These are phyloP conservation scores for Chrysopilus asiliformis DNA, from an alignment of 2,888 invertebrate species.

Conservation along the genomic window DNA sequence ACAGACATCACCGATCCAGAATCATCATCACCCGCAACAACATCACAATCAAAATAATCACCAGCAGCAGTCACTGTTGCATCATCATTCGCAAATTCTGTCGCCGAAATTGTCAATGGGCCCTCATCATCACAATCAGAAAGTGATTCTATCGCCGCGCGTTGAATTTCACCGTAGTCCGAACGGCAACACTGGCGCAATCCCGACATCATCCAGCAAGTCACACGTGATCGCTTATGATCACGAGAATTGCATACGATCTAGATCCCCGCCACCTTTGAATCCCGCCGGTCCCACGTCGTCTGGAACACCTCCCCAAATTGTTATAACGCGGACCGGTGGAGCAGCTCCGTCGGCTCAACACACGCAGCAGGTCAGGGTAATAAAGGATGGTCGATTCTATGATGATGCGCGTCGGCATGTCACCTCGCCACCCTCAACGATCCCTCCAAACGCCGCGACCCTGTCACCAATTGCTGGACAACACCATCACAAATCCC, in stretches of 20 bases:
- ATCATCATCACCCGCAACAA: background rate
- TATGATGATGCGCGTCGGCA: slow-evolving; percentile 26
- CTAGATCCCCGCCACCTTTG: background rate
- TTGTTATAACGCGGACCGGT: slow-evolving; percentile 8
- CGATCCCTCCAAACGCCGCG: slow-evolving; percentile 11
- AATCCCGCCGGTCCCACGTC: no score
- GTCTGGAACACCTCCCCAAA: no score
- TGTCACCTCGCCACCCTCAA: slow-evolving; percentile 13
- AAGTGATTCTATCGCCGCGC: slow-evolving; percentile 30
- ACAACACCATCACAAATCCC: slow-evolving; percentile 13
- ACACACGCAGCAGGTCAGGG: slow-evolving; percentile 30
- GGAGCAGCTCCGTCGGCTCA: slow-evolving; percentile 8
- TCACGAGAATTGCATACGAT: background rate
- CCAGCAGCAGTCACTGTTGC: background rate
- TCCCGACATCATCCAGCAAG: background rate
- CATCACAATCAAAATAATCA: background rate
- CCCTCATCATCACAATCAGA: slow-evolving; percentile 20
- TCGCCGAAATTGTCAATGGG: slow-evolving; percentile 1
- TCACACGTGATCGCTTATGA: background rate
- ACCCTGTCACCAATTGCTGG: slow-evolving; percentile 9
- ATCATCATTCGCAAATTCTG: background rate
- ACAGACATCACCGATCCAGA: background rate
- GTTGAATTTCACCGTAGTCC: slow-evolving; percentile 24
- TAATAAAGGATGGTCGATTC: slow-evolving; percentile 34
- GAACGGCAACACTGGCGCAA: background rate